Percentiles rank a stretch among this genome's conserved stretches.
phyloP scores from a whole-genome alignment of 2,888 invertebrate species.

The Nemoura dubitans region DNA sequence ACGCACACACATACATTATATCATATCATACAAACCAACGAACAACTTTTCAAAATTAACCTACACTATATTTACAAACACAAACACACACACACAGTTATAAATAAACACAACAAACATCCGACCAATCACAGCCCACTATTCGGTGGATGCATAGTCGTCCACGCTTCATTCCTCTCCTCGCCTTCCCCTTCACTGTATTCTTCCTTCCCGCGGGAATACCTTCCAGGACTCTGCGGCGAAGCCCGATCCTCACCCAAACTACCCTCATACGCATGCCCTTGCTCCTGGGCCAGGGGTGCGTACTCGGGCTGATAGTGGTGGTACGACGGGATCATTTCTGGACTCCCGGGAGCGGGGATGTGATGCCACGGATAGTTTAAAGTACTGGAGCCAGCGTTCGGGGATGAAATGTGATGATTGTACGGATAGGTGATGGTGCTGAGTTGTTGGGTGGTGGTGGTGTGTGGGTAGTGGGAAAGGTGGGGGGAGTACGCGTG shows the following conservation, averaged over 20 bases:
- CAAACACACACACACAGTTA: too few relatives aligned
- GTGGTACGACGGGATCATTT: conserved; percentile 37
- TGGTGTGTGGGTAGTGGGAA: conserved; percentile 28
- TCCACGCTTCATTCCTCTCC: conserved; percentile 32
- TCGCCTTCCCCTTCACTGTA: conserved; percentile 35
- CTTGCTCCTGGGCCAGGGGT: conserved; percentile 26
- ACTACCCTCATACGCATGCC: not conserved
- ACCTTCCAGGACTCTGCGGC: conserved; percentile 24
- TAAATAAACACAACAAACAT: not conserved
- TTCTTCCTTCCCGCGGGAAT: conserved; percentile 25
- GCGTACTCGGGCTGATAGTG: conserved; percentile 39
- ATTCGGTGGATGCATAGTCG: conserved; percentile 34
- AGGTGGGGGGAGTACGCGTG: conserved; percentile 33
- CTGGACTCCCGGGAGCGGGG: conserved; percentile 30
- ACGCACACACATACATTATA: too few relatives aligned
- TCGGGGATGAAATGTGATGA: conserved; percentile 29
- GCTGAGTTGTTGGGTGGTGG: not conserved
- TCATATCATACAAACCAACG: too few relatives aligned
- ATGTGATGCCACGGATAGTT: conserved; percentile 33
- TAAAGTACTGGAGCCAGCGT: not conserved
- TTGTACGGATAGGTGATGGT: conserved; percentile 33
- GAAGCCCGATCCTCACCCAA: not conserved
- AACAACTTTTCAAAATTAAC: too few relatives aligned
- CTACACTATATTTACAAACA: too few relatives aligned
- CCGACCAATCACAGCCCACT: not conserved